Evolutionary conservation across 2,113 vertebrate species (phyloP), one percentile per base, ranked within the genome.

Genomic region (Thermophis baileyi): DNA sequence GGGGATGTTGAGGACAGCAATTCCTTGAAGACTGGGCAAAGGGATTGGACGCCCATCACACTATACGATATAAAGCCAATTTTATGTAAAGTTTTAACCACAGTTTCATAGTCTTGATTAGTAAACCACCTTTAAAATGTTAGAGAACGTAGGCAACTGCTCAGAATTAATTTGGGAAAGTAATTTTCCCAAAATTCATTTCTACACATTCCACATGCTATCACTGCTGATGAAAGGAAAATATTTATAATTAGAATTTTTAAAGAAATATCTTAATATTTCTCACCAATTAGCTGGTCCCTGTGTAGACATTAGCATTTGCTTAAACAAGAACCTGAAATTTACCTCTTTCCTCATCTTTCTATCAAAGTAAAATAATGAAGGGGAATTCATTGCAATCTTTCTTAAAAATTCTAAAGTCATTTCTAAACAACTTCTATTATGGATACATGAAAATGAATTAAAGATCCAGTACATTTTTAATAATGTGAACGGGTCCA

Each of bases 1-100:
- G 25, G 98, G 99, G 92, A 99, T 99, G 97, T 99, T 99, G 91
- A 99, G 97, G 14, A 99, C 99, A 0, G 99, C 99, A 3, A 99
- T 99, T 1, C 99, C 99, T 96, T 99, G 99, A 24, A 99, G 98
- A 92, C 99, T 99, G 93, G 99, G 99, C 69, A 99, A 97, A 24
- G 98, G 98, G 95, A 99, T 99, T 4, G 98, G 98, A 8, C 98
- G 98, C 20, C 99, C 99, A 1, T 99, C 99, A 1, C 99, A 99
- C 99, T 99, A 95, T 1, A 55, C 27, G 74, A 60, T 3, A 50
- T 91, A 81, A 91, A 90, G 54, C 57, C 53, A 49, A 93, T 44
- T 60, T 50, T 60, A 30, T 20, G 20, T 63, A 40, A 44, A 49
- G 7, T 25, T 24, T 90, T n/a, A 93, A 24, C 3, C n/a, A 51